phyloP scores from a whole-genome alignment of 2,113 vertebrate genomes.

The Drymodes brunneopygia region DNA sequence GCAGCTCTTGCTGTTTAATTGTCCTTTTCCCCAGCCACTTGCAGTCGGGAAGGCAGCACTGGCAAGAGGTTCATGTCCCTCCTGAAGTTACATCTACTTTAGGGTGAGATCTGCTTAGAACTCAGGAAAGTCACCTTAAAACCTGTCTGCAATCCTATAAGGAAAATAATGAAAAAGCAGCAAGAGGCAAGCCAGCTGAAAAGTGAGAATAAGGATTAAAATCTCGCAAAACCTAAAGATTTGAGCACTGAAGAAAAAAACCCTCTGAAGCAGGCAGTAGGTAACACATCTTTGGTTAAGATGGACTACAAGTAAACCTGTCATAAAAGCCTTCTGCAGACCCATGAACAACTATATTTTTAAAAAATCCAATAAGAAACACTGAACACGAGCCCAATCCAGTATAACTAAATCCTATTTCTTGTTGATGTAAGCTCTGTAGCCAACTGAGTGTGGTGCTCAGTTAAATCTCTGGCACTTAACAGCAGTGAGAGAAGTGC shows the following conservation, averaged over 20 bases:
- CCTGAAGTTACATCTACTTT: neutral
- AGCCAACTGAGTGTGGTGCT: neutral
- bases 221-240: neutral
- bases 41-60: neutral
- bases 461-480: slow-evolving; percentile 10
- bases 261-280: neutral
- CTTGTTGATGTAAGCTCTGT: neutral
- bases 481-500: neutral
- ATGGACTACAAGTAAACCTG: neutral
- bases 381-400: neutral
- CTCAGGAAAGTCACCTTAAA: neutral
- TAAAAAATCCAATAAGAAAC: neutral
- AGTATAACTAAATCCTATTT: neutral
- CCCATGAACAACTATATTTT: neutral
- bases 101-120: neutral
- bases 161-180: neutral
- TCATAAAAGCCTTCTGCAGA: neutral
- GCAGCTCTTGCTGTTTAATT: neutral
- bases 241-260: neutral
- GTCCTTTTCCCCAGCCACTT: neutral
- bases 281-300: neutral
- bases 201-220: neutral
- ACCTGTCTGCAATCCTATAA: neutral
- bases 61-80: neutral
- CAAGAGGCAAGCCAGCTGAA: neutral